Evolutionary conservation across 1,140 invertebrate species (phyloP), one percentile per base, ranked within the genome.

Genomic region (Sminthurides bifidus): DNA sequence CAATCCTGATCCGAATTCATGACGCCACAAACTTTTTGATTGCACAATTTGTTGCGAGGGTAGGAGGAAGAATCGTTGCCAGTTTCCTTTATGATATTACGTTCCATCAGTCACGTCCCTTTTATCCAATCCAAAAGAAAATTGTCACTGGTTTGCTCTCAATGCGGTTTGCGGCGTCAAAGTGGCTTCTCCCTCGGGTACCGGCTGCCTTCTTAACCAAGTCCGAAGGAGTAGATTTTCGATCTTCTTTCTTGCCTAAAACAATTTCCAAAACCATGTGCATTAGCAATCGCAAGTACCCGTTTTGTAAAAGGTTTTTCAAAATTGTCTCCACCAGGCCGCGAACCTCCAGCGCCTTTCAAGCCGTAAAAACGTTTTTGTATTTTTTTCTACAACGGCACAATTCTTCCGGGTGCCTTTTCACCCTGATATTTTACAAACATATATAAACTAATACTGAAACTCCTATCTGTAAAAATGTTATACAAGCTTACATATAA

Each of bases 191-290:
- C n/a, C 12, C 44, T 15, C 49, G 45, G 17, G 37, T 21, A 6
- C 15, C 29, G 15, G 17, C 26, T 8, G 29, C 26, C 30, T 61
- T 45, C 43, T 65, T 65, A n/a, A 1, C 64, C 64, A 17, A 65
- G 48, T 51, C 64, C 64, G 30, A 65, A 65, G 19, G 61, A 63
- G 31, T 65, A 65, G 19, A 65, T 64, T 40, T 65, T 63, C 17
- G 64, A 64, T 40, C 63, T 44, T 31, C 63, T 41, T 43, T 64
- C 63, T 54, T 61, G 63, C 43, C 63, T 61, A 41, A 40, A 38
- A n/a, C n/a, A n/a, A n/a, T n/a, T n/a, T n/a, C n/a, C n/a, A n/a
- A n/a, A n/a, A n/a, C n/a, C 44, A 41, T 29, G 45, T 31, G 40
- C 38, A 52, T 38, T 21, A 41, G 41, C 12, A 10, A 21, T 4